Evolutionary conservation across 2,888 invertebrate genomes (phyloP), one percentile per base, ranked within the genome.

Genomic region (Phoenoteleia sp.): DNA sequence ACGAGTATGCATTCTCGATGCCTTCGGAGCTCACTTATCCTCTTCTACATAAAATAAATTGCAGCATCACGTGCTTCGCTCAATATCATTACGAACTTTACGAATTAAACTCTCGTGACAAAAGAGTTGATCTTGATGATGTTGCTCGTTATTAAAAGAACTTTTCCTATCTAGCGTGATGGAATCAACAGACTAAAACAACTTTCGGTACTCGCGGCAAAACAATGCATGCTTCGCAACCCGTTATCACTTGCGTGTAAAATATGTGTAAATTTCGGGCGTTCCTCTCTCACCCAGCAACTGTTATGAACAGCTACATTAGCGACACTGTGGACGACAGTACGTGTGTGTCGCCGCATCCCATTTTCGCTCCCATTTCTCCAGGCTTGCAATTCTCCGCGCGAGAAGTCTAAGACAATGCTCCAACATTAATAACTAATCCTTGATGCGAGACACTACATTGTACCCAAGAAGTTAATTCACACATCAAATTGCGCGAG

Each of bases 401-500:
- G 9, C 42, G 69, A 54, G 39, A 79, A 86, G 69, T 84, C 87
- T 62, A 72, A 84, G 84, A 71, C 72, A 84, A 76, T 72, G 56
- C 86, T 84, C 85, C 87, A 84, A 88, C 88, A 88, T 89, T 88
- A 89, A 89, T 90, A 90, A 90, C 87, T 90, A 90, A 90, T 90
- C 88, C 89, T 69, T 36, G 47, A 62, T 82, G 62, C 72, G 72
- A 62, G 82, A 84, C 82, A n/a, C 72, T 33, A 11, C 33, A 33
- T 33, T 33, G 33, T 33, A 11, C 33, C 33, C 33, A 11, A 33
- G 33, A 33, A 33, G 33, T 33, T 9, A 33, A 33, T 11, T 33
- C 33, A 9, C 11, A 11, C 33, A 9, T 4, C 11, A 9, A 33
- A 5, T 33, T 11, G 33, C 2, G 33, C 2, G 33, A 33, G 2